These are phyloP conservation scores for Eubasilissa regina DNA, from an alignment of 1,140 invertebrate genomes.

Conservation along the genomic window DNA sequence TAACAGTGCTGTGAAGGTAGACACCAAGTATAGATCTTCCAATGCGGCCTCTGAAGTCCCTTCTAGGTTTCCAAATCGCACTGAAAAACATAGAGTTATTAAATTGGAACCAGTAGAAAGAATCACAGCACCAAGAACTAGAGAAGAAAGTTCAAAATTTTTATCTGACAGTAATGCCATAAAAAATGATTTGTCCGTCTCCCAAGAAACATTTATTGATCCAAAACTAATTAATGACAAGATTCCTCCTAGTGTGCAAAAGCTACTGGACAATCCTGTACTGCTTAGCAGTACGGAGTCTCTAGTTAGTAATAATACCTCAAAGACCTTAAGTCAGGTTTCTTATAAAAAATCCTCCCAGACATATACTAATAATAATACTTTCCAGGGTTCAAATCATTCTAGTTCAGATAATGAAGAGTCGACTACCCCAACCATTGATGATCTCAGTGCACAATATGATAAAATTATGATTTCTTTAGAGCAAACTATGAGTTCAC, in stretches of 20 bases:
- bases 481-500: slow-evolving; percentile 71
- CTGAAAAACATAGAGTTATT: slow-evolving; percentile 54
- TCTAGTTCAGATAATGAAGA: slow-evolving; percentile 53
- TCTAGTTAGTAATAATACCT: slow-evolving; percentile 49
- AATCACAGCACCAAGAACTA: slow-evolving; percentile 37
- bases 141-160: slow-evolving; percentile 31
- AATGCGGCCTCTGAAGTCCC: slow-evolving; percentile 18
- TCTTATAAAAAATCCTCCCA: slow-evolving; percentile 14
- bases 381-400: slow-evolving; percentile 21
- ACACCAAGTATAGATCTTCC: slow-evolving; percentile 32
- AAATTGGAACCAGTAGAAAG: slow-evolving; percentile 57
- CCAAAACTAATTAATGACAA: slow-evolving; percentile 56
- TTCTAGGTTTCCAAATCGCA: slow-evolving; percentile 51
- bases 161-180: slow-evolving; percentile 30
- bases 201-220: slow-evolving; percentile 58
- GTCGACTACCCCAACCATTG: slow-evolving; percentile 63
- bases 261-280: slow-evolving; percentile 56
- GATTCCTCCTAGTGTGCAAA: slow-evolving; percentile 56
- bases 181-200: slow-evolving; percentile 54
- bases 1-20: slow-evolving; percentile 39
- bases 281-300: slow-evolving; percentile 56
- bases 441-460: slow-evolving; percentile 68
- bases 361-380: slow-evolving; percentile 15
- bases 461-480: slow-evolving; percentile 71
- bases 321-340: slow-evolving; percentile 36